Evolutionary conservation across 2,113 vertebrate species (phyloP), one percentile per base, ranked within the genome.

Genomic region (Scomber colias): DNA sequence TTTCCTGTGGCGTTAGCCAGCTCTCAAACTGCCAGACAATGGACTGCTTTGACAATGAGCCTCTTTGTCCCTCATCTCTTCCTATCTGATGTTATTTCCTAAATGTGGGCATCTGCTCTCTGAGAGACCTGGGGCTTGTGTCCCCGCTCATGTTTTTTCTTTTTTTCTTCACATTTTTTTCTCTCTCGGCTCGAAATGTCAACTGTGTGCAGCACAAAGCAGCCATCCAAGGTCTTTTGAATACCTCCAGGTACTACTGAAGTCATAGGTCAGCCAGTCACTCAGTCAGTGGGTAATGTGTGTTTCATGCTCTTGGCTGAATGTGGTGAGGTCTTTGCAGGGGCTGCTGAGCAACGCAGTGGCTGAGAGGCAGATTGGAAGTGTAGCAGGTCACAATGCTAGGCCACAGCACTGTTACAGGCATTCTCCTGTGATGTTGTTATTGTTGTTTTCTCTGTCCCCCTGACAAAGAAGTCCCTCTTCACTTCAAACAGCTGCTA

Each of bases 221-320:
- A 79, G 79, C 62, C 80, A 48, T 76, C 91, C 83, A 69, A 83
- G 71, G 85, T 84, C 88, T 90, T 91, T 88, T 86, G 82, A 93
- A 91, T 92, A 87, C 75, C 94, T 88, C 68, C 75, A 92, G 89
- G 93, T 93, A 83, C 81, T 57, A 70, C 67, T 88, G 90, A 89
- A 93, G 92, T 88, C 92, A 89, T 88, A 92, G 90, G 92, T 94
- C 93, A 90, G 84, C 79, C 88, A 83, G 85, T 88, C 84, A 85
- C 82, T 92, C 86, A 72, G 89, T 92, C 78, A 66, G 86, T 46
- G 87, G 90, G 77, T 90, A 89, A 86, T 90, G 89, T 91, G 87
- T 40, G 78, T 88, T 91, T 92, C 78, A 79, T 75, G 87, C 90
- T 86, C 81, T 27, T 14, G 71, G 90, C 84, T 88, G 77, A 74